Evolutionary conservation across 2,888 invertebrate genomes (phyloP), one percentile per base, ranked within the genome.

Genomic region (Brachyptera putata): DNA sequence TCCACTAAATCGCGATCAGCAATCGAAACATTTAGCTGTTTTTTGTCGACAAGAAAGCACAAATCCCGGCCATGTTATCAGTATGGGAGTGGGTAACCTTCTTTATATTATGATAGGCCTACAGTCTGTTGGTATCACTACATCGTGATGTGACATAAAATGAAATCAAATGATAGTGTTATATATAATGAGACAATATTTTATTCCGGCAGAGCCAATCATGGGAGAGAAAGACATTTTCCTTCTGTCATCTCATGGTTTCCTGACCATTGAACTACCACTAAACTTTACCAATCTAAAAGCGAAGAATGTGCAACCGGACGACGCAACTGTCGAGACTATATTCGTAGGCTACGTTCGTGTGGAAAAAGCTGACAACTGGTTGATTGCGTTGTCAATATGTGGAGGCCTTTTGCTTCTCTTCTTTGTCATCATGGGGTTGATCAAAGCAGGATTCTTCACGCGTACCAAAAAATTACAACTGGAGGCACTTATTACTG

Each of bases 381-480:
- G 30, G 30, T 30, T 30, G 30, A 30, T 30, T 11, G 30, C 30
- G 5, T 11, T 30, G 30, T 30, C 30, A 11, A 11, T 30, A 11
- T 5, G 30, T 7, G 30, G 30, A 46, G 46, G 58, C 1, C 50
- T 58, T 26, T 34, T 58, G 11, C 36, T 58, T 13, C 26, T 58
- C 24, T 36, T 36, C 1, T 22, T 58, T 4, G 22, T 58, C 14
- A n/a, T 46, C 3, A 50, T 50, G 58, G 37, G 36, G 7, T 37
- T 58, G 7, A 21, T 49, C 22, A 58, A 58, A 22, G 58, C 50
- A 2, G 58, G 58, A 9, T 58, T 58, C 49, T 58, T 58, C 26
- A 18, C 50, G 41, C 49, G 58, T n/a, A 50, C 30, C 14, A 50
- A 58, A 24, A 58, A 58, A 49, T 13, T 24, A 13, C 48, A 58